Base-by-base conservation (phyloP, 2,113 vertebrate species). In the Cololabis saira region DNA sequence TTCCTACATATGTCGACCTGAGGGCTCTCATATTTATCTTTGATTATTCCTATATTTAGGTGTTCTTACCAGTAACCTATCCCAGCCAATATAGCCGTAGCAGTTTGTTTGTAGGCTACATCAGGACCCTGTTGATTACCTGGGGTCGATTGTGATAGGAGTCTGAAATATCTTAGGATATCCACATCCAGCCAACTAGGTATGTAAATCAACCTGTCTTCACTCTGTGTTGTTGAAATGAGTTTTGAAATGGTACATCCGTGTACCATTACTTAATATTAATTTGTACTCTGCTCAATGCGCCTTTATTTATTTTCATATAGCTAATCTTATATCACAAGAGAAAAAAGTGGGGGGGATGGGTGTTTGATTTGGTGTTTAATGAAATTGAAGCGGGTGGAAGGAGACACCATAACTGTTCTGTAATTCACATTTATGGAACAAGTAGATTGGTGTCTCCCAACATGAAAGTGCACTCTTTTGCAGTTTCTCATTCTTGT, bases 151-250 rank as follows among this genome's bases (percentile, higher is more conserved):
- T 93, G 91, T 92, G 84, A 90, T 93, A 93, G 89, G 87, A 92
- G 82, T 92, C 91, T 93, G 91, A 92, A 91, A 93, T 93, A 92
- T 92, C 91, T 90, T 93, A 93, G 92, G 92, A 93, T 90, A 88
- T 91, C 90, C 87, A 82, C 92, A 88, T 89, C 92, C 91, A 91
- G 91, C 90, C 89, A 90, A 79, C 88, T 93, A 93, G 92, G 92
- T 93, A 93, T 93, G 92, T 93, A 93, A 93, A 89, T 89, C 90
- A 91, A 90, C 86, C 83, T 92, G 89, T 92, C 89, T 92, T 92
- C 79, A 89, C 90, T 93, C 83, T 91, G 87, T 92, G 90, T 92
- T 92, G 90, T 84, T 88, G 84, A 81, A 69, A 42, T 81, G 78
- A 73, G 51, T 87, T 27, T 75, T 84, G 42, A 69, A 76, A 74